These are phyloP conservation scores for Hyles vespertilio DNA, from an alignment of 1,140 invertebrate species.

Conservation along the genomic window DNA sequence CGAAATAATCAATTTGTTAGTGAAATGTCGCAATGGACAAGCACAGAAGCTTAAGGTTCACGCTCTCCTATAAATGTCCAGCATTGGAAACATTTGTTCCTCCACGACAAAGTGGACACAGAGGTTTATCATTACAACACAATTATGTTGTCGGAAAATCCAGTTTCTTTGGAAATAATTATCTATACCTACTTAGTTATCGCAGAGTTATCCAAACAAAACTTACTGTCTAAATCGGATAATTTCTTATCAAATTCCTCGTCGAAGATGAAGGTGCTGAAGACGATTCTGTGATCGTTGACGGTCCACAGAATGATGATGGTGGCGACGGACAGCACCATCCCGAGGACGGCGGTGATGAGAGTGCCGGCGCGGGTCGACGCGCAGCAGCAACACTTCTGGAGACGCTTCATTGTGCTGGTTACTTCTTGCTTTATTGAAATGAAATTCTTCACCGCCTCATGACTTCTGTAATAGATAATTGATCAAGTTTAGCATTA, in stretches of 20 bases:
- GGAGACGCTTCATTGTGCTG: slow-evolving; percentile 55
- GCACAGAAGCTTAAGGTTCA: too few relatives aligned
- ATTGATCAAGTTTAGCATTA: slow-evolving; percentile 4
- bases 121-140: too few relatives aligned
- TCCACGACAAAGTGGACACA: too few relatives aligned
- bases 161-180: background rate
- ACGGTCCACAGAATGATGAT: slow-evolving; percentile 65
- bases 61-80: too few relatives aligned
- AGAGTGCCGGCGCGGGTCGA: slow-evolving; percentile 83
- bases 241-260: slow-evolving; percentile 66
- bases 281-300: slow-evolving; percentile 64
- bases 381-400: slow-evolving; percentile 80
- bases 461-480: slow-evolving; percentile 48
- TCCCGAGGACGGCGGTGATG: slow-evolving; percentile 82
- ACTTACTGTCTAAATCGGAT: slow-evolving; percentile 77
- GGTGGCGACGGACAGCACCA: slow-evolving; percentile 76
- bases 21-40: too few relatives aligned
- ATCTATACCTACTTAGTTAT: background rate
- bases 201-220: slow-evolving; percentile 22
- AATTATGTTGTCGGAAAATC: too few relatives aligned
- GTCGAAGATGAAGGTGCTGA: slow-evolving; percentile 84
- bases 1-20: too few relatives aligned
- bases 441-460: slow-evolving; percentile 23
- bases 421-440: slow-evolving; percentile 13
- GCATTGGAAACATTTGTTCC: too few relatives aligned